Conservation (phyloP, 2,797 vertebrate species). For the Cheirogaleus major region DNA sequence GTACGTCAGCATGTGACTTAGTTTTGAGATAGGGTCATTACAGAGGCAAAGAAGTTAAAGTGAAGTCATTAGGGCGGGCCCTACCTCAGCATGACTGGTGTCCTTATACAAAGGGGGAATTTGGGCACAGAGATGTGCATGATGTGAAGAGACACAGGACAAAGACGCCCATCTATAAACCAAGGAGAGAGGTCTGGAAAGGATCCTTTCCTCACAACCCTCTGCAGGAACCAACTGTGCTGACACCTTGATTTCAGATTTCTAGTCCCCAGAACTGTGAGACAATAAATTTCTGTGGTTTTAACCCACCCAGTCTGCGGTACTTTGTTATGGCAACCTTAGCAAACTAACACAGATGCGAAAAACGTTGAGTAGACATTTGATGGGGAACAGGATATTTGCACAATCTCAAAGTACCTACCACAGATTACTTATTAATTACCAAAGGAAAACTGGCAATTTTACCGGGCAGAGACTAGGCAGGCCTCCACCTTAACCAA, state of each 20-base stretch:
- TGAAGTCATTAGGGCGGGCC: neutral
- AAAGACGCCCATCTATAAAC: neutral
- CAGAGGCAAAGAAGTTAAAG: neutral
- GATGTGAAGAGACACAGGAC: neutral
- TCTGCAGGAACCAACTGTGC: neutral
- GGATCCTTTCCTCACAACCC: neutral
- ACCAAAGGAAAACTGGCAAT: neutral
- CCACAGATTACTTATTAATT: neutral
- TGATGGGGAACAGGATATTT: neutral
- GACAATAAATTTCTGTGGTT: neutral
- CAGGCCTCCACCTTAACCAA: neutral
- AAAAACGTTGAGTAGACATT: neutral
- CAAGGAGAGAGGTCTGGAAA: neutral
- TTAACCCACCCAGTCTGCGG: neutral
- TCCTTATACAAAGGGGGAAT: neutral
- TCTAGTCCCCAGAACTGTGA: neutral
- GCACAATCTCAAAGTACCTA: neutral
- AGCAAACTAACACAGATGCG: neutral
- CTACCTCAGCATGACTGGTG: no score
- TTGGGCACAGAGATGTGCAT: neutral
- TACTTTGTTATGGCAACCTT: neutral
- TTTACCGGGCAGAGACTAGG: neutral
- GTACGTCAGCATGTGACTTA: neutral
- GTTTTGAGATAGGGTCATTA: neutral
- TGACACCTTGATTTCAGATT: neutral